A percentile compares a stretch with the other conserved stretches of the same genome.
phyloP scores from a whole-genome alignment of 2,113 vertebrate species.

The Gallinago paraguaiae region DNA sequence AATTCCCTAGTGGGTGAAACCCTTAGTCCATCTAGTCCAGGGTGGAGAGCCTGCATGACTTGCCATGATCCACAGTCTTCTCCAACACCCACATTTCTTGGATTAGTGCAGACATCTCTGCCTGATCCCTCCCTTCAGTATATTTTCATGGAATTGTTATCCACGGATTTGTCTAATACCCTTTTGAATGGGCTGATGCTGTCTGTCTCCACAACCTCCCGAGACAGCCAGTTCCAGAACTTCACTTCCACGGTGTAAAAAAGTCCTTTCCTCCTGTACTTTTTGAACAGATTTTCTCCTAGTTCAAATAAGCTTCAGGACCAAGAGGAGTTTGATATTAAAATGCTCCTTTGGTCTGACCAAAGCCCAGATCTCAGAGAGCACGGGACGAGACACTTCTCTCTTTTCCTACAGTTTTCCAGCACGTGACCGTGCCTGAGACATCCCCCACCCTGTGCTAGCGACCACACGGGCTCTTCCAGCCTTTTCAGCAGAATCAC shows the following conservation, averaged over 20 bases:
- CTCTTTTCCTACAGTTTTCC: background rate
- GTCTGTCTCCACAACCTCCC: background rate
- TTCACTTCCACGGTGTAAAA: background rate
- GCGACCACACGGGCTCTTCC: background rate
- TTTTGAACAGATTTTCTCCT: background rate
- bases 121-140: background rate
- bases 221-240: background rate
- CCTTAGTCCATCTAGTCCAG: background rate
- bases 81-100: background rate
- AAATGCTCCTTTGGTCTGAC: background rate
- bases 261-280: background rate
- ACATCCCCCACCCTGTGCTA: background rate
- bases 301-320: background rate
- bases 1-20: background rate
- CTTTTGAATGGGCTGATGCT: background rate
- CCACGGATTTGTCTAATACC: background rate
- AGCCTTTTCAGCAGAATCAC: background rate
- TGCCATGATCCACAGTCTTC: background rate
- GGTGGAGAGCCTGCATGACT: background rate
- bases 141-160: background rate
- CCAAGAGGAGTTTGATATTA: background rate
- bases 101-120: background rate
- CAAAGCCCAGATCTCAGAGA: background rate
- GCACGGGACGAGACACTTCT: background rate
- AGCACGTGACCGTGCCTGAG: accelerated